Evolutionary conservation across 2,113 vertebrate genomes (phyloP).

Genomic region (Chlamydotis undulata): DNA sequence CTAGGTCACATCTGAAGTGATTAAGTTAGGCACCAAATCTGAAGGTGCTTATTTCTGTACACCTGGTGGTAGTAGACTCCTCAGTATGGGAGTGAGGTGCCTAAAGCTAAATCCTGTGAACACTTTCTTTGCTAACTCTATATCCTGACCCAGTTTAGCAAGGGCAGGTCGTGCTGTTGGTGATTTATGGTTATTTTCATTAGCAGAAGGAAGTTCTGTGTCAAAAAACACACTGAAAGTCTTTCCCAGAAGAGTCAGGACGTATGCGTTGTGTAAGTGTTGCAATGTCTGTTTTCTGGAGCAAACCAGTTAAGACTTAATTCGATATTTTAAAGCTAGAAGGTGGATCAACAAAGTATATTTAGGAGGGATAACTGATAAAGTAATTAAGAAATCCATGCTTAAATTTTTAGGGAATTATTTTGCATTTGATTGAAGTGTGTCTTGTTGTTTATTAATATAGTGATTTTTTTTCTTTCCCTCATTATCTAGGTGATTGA

Average conservation of each 20-base stretch:
- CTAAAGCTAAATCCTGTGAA: not conserved
- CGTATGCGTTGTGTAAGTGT: not conserved
- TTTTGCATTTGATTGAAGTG: not conserved
- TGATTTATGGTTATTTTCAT: not conserved
- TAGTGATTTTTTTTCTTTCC: not conserved
- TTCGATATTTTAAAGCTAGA: conserved; percentile 19
- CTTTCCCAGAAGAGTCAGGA: not conserved
- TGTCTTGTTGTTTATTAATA: not conserved
- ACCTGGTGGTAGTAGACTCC: not conserved
- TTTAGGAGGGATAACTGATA: not conserved
- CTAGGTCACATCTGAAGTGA: not conserved
- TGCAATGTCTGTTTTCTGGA: not conserved
- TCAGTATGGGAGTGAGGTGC: not conserved
- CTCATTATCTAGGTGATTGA: conserved; percentile 86
- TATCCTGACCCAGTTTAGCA: not conserved
- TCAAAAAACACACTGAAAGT: not conserved
- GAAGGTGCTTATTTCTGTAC: not conserved
- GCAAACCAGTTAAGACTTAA: not conserved
- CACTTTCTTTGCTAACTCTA: not conserved
- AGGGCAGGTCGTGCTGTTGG: not conserved
- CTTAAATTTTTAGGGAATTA: not conserved
- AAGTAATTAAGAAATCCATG: not conserved
- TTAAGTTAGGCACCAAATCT: not conserved
- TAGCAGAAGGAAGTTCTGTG: not conserved
- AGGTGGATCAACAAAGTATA: not conserved